Base-by-base conservation (phyloP, 2,113 vertebrate genomes). In the Candoia aspera region DNA sequence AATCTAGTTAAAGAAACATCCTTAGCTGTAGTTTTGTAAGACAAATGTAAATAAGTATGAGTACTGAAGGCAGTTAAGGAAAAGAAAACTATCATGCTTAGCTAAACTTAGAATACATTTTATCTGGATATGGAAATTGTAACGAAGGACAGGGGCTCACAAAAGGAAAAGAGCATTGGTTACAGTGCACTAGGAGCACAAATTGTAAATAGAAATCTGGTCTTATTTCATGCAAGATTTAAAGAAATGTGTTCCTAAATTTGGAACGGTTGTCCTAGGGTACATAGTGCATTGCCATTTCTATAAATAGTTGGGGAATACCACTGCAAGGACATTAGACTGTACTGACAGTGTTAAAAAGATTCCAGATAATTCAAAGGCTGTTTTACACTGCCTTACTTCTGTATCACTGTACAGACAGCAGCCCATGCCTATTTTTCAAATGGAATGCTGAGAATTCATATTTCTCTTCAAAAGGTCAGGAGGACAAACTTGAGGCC, bases 291-390 rank as follows among this genome's bases (percentile, higher is more conserved):
- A 90, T 95, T 94, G 93, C 93, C 90, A 87, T 68, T 95, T 96
- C 93, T 97, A 96, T 96, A 96, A 97, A 96, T 95, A 97, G 95
- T 94, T 96, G 95, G 95, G 95, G 95, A 96, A 96, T 96, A 95
- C 96, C 96, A 96, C 96, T 95, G 94, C 94, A 96, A 94, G 92
- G 91, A 95, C 93, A 96, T 94, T 96, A 95, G 95, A 96, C 93
- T 95, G 93, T 94, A 94, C 91, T 95, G 93, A 62, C 93, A 92
- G 90, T 91, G 60, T 92, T 94, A 94, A 95, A 92, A 91, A 93
- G 92, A 91, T 95, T 95, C 91, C 95, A 96, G 94, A 95, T 94
- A 94, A 94, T 93, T 94, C 46, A 93, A 90, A 94, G 24, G 49
- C 54, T 93, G 93, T 94, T 68, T 42, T 84, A 49, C 95, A 96